Base-by-base conservation (phyloP, 2,797 vertebrate genomes). In the Prionace glauca region DNA sequence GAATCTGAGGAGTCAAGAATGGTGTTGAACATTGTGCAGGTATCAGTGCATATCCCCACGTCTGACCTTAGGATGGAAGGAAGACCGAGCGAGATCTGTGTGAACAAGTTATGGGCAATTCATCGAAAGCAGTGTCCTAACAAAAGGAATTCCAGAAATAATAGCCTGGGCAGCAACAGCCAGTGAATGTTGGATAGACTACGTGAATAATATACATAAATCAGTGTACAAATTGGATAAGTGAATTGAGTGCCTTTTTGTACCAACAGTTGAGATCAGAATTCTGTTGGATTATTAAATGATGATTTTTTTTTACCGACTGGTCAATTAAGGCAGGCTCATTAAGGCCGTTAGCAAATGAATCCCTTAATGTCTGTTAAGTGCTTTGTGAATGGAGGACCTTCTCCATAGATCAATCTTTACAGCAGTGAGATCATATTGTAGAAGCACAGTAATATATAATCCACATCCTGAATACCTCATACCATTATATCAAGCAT, bases 341-440 rank as follows among this genome's bases (percentile, higher is more conserved):
- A 45, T 90, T 90, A 90, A 87, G 32, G 50, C 62, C 29, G 50
- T 90, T 32, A 4, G 87, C 29, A 32, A 90, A 90, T 60, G 87
- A 90, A 10, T 62, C 87, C 60, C 29, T 62, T 32, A 60, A 62
- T 62, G 56, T 62, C 11, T 62, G 56, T 62, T 90, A 62, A 90
- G 87, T 90, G 87, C 50, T 62, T 62, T 26, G 56, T 90, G 87
- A 90, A 62, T 90, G 56, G 18, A 62, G 26, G 32, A 10, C 0
- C 60, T 90, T 62, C 50, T 90, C 50, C 50, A 90, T 56, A 60
- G 32, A 90, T 90, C 87, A 90, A 62, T 62, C 50, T 90, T 90
- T 10, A 2, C 26, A 56, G 29, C 87, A 56, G 56, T 60, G 22
- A 90, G 56, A 62, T 62, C 50, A 90, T 29, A 62, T 32, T 32